These are phyloP conservation scores for Pachyramphus minor DNA, from an alignment of 2,113 vertebrate species.

Conservation along the genomic window DNA sequence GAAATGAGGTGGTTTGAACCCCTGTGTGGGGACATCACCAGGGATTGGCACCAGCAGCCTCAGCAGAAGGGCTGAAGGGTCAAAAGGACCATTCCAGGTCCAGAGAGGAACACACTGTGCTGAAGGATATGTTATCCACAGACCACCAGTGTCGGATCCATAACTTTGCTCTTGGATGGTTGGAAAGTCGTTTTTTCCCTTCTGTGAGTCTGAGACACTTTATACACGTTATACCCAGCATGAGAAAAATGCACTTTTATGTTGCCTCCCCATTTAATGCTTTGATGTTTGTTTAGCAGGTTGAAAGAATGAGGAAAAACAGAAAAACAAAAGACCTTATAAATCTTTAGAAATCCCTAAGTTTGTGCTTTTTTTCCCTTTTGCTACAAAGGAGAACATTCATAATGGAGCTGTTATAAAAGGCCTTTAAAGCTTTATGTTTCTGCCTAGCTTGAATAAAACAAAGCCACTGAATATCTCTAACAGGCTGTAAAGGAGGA, in stretches of 20 bases:
- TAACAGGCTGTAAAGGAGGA: background rate
- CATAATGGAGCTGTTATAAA: background rate
- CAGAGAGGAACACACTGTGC: background rate
- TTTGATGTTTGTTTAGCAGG: background rate
- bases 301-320: background rate
- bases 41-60: background rate
- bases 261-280: background rate
- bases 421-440: background rate
- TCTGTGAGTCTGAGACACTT: background rate
- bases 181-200: background rate
- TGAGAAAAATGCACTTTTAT: background rate
- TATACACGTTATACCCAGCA: background rate
- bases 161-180: background rate
- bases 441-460: background rate
- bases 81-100: background rate
- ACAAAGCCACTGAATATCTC: background rate
- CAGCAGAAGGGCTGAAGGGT: background rate
- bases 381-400: background rate
- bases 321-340: background rate
- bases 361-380: background rate
- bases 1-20: background rate
- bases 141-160: background rate
- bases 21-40: background rate
- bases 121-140: background rate
- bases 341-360: background rate